phyloP scores from a whole-genome alignment of 2,797 vertebrate species.

The Apodemus agrarius region DNA sequence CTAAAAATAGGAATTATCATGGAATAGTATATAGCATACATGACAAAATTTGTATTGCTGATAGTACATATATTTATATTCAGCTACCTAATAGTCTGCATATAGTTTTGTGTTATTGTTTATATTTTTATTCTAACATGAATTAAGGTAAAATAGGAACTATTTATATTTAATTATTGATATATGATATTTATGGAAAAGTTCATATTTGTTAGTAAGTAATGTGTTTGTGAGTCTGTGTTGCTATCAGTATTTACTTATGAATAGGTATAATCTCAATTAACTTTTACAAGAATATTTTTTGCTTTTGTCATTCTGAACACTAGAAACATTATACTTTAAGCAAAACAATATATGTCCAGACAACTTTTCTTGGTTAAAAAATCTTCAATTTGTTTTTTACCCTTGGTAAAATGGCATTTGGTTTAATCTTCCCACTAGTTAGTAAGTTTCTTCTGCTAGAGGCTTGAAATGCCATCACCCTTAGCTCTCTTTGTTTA shows the following conservation, averaged over 20 bases:
- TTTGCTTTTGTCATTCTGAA: background rate
- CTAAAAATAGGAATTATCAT: background rate
- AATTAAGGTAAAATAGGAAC: background rate
- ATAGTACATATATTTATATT: background rate
- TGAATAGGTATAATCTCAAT: background rate
- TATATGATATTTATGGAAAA: background rate
- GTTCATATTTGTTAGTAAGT: background rate
- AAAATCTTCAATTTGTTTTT: constrained; percentile 13
- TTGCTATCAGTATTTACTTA: background rate
- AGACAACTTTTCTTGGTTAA: background rate
- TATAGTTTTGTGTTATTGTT: background rate
- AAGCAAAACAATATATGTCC: background rate
- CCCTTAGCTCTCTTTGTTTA: constrained; percentile 32
- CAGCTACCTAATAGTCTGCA: background rate
- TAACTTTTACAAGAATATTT: background rate
- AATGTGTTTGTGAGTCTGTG: background rate
- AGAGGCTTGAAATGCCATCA: background rate
- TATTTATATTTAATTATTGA: constrained; percentile 25
- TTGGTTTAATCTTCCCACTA: background rate
- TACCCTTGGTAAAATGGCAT: background rate
- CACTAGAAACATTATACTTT: background rate
- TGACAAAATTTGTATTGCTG: background rate
- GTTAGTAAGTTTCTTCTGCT: background rate
- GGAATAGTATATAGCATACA: background rate
- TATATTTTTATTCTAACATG: background rate